Evolutionary conservation across 2,888 invertebrate species (phyloP).

Genomic region (Sphaerolaimus hirsutus): DNA sequence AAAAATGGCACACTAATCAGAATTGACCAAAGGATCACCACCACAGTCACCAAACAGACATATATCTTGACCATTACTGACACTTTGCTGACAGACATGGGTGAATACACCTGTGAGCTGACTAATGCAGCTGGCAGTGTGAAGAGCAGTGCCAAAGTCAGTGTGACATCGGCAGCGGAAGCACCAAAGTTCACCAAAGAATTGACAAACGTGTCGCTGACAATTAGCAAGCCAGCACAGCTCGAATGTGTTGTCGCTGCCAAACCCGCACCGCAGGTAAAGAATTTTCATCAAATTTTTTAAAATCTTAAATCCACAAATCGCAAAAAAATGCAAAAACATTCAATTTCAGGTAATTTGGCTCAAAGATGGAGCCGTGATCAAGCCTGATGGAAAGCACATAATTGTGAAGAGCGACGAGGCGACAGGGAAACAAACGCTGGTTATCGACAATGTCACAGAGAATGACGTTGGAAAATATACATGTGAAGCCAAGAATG

Average conservation of each 20-base stretch:
- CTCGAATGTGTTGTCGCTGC: conserved; percentile 39
- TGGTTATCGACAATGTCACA: conserved; percentile 19
- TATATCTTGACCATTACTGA: conserved; percentile 65
- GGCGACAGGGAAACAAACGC: conserved; percentile 11
- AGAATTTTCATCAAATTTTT: too few species aligned
- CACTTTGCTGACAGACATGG: conserved; percentile 75
- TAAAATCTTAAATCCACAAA: too few species aligned
- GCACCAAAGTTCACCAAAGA: conserved; percentile 59
- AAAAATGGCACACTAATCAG: background rate
- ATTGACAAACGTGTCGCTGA: conserved; percentile 53
- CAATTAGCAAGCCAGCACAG: conserved; percentile 62
- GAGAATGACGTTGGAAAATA: conserved; percentile 33
- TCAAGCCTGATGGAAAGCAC: conserved; percentile 11
- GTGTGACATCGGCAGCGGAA: conserved; percentile 23
- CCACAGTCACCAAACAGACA: conserved; percentile 58
- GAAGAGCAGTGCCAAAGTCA: conserved; percentile 12
- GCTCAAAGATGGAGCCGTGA: conserved; percentile 11
- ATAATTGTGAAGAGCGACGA: conserved; percentile 11
- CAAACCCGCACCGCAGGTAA: conserved; percentile 14
- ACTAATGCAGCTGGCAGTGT: conserved; percentile 40
- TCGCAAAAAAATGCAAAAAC: too few species aligned
- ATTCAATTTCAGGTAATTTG: background rate
- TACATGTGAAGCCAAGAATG: conserved; percentile 55
- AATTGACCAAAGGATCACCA: conserved; percentile 40
- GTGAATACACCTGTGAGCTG: conserved; percentile 77